phyloP scores from a whole-genome alignment of 2,113 vertebrate species.

The Blennius ocellaris region DNA sequence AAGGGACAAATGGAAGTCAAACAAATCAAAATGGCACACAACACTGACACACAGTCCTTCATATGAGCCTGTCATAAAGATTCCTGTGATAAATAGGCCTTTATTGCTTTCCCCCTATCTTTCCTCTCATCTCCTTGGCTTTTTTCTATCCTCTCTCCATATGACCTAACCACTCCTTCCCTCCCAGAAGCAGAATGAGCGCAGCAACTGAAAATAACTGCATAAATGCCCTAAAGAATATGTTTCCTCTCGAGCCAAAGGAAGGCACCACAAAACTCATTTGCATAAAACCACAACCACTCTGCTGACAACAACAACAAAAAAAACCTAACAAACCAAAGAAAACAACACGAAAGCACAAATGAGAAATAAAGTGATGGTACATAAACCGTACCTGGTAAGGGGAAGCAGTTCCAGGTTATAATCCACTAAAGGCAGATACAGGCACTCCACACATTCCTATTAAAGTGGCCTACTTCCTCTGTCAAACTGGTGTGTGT shows the following conservation, averaged over 20 bases:
- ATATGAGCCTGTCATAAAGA: conserved; percentile 52
- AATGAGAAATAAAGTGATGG: conserved; percentile 7
- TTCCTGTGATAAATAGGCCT: conserved; percentile 48
- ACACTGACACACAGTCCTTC: conserved; percentile 21
- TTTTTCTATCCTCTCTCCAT: conserved; percentile 12
- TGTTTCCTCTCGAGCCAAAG: neutral
- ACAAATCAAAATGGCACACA: neutral
- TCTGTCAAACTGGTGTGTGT: conserved; percentile 71
- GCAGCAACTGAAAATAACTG: conserved; percentile 32
- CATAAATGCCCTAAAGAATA: conserved; percentile 3
- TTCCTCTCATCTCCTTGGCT: conserved; percentile 36
- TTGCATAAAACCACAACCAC: conserved; percentile 6
- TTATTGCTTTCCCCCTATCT: conserved; percentile 68
- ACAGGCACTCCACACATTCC: conserved; percentile 69
- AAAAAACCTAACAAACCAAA: too few species aligned
- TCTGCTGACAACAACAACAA: neutral
- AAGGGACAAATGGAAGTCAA: conserved; percentile 7
- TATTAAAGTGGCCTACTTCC: conserved; percentile 79
- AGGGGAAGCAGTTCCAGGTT: conserved; percentile 70
- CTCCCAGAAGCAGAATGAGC: conserved; percentile 40
- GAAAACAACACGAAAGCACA: neutral
- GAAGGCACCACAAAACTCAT: conserved; percentile 27
- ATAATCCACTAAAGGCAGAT: conserved; percentile 70
- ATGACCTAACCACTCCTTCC: conserved; percentile 54
- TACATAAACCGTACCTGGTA: conserved; percentile 66